These are phyloP conservation scores for Clupea harengus DNA, from an alignment of 2,113 vertebrate genomes.

Conservation along the genomic window DNA sequence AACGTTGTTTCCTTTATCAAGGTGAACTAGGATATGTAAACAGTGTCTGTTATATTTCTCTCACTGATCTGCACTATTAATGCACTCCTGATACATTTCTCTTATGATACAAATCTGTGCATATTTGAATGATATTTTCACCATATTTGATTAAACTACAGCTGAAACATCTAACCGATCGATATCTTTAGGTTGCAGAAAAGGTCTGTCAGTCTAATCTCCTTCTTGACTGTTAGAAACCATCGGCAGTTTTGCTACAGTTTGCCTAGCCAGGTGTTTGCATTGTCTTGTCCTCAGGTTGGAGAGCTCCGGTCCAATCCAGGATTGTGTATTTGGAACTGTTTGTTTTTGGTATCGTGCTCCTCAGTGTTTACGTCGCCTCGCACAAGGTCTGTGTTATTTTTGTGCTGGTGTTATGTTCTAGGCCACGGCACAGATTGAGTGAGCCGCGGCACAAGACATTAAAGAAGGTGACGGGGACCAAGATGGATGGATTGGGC, in stretches of 20 bases:
- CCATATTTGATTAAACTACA: background rate
- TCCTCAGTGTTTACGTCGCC: background rate
- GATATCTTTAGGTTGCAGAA: background rate
- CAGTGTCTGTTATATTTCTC: background rate
- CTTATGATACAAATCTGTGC: background rate
- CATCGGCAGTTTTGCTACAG: background rate
- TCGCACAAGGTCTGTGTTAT: background rate
- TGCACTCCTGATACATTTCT: background rate
- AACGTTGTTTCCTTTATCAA: background rate
- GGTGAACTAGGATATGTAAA: background rate
- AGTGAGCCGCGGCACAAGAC: constrained; percentile 30
- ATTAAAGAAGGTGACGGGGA: constrained; percentile 32
- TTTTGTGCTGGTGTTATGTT: background rate
- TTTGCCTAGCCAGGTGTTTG: background rate
- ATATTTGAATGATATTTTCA: background rate
- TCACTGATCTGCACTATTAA: background rate
- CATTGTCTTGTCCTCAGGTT: background rate
- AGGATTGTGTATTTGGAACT: background rate
- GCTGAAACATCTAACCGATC: background rate
- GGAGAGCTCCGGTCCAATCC: background rate
- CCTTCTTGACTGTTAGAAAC: background rate
- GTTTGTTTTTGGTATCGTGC: background rate
- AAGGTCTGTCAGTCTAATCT: background rate
- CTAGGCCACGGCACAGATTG: constrained; percentile 35
- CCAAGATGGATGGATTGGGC: constrained; percentile 50